A percentile compares a stretch with the other conserved stretches of the same genome.
Evolutionary conservation across 2,888 invertebrate species (phyloP).

Genomic region (Macrophya alboannulata): DNA sequence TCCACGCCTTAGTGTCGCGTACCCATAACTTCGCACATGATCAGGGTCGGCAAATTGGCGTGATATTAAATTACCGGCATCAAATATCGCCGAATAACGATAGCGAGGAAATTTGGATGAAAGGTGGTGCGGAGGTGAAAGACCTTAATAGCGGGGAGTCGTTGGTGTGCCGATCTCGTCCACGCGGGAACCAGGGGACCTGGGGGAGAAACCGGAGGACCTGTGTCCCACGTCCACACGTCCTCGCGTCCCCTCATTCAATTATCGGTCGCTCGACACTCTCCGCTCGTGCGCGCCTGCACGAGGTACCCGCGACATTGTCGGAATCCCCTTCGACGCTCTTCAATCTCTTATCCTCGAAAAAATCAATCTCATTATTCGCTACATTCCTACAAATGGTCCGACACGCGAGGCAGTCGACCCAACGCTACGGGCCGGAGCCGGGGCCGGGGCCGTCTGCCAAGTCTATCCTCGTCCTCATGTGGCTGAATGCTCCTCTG

Average conservation of each 20-base stretch:
- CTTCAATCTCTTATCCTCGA: constrained; percentile 44
- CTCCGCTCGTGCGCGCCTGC: constrained; percentile 47
- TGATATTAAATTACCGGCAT: constrained; percentile 50
- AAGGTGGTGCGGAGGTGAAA: constrained; percentile 62
- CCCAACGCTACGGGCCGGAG: constrained; percentile 60
- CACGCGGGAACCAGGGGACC: constrained; percentile 61
- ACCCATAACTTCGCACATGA: neutral
- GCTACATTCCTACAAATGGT: constrained; percentile 58
- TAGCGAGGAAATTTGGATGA: constrained; percentile 60
- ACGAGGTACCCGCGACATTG: constrained; percentile 51
- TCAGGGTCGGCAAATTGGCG: constrained; percentile 2
- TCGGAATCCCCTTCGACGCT: constrained; percentile 60
- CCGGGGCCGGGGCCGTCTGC: constrained; percentile 6
- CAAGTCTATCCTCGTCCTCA: constrained; percentile 57
- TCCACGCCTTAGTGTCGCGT: neutral
- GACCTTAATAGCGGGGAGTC: constrained; percentile 66
- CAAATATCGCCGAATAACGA: constrained; percentile 69
- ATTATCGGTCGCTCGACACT: constrained; percentile 70
- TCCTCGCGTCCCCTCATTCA: constrained; percentile 70
- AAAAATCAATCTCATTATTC: constrained; percentile 55
- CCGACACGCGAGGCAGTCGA: constrained; percentile 52
- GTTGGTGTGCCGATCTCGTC: constrained; percentile 71
- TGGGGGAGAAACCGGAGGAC: constrained; percentile 22
- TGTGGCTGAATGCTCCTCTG: constrained; percentile 56
- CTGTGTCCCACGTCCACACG: constrained; percentile 53